These are phyloP conservation scores for Onthophagus sagittarius DNA, from an alignment of 2,888 invertebrate genomes.

Conservation along the genomic window DNA sequence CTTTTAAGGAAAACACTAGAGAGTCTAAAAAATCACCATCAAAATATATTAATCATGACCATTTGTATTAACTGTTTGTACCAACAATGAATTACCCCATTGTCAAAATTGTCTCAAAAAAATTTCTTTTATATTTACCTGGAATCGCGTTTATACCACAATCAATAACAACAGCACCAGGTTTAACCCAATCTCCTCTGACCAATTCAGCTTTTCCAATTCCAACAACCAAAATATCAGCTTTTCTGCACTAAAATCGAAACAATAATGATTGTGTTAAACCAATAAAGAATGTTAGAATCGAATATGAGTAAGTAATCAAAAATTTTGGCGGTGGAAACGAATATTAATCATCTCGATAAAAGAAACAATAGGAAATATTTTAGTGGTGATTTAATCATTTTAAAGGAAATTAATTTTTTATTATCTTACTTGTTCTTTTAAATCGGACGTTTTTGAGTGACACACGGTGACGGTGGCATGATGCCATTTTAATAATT, in stretches of 20 bases:
- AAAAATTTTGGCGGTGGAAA: too few relatives aligned
- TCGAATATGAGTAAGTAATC: too few relatives aligned
- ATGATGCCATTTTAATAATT: conserved; percentile 92
- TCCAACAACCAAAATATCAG: conserved; percentile 96
- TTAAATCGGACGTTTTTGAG: conserved; percentile 83
- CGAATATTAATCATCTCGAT: too few relatives aligned
- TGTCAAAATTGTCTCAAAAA: too few relatives aligned
- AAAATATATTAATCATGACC: too few relatives aligned
- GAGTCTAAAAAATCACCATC: too few relatives aligned
- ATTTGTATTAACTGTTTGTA: too few relatives aligned
- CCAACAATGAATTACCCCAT: too few relatives aligned
- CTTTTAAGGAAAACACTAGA: too few relatives aligned
- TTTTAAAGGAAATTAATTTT: conserved; percentile 6
- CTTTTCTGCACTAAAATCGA: conserved; percentile 54
- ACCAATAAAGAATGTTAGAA: too few relatives aligned
- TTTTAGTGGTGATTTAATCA: neutral
- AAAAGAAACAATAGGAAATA: too few relatives aligned
- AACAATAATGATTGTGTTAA: neutral
- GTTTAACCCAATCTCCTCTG: conserved; percentile 94
- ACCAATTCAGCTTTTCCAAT: conserved; percentile 89
- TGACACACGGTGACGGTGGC: conserved; percentile 98
- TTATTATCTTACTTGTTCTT: conserved; percentile 58
- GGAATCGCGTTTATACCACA: conserved; percentile 94
- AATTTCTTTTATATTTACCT: conserved; percentile 53
- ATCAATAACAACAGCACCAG: conserved; percentile 96